Evolutionary conservation across 1,140 invertebrate species (phyloP).

Genomic region (Hesperophylax magnus): DNA sequence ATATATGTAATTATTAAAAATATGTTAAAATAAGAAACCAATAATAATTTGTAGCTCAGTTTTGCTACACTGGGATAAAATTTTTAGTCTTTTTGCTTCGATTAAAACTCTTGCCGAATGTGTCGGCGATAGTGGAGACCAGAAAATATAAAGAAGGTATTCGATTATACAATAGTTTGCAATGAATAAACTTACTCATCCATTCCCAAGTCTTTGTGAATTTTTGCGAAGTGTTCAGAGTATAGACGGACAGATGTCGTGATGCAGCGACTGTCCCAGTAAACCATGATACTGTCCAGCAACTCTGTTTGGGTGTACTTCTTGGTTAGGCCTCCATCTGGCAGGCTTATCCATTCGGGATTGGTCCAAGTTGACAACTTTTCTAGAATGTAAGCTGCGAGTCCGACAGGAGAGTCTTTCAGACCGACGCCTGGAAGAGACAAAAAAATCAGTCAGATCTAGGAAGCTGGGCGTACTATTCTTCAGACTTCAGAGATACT

Average conservation of each 20-base stretch:
- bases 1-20: too few species aligned
- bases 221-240: constrained; percentile 69
- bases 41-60: too few species aligned
- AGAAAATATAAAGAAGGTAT: too few species aligned
- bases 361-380: constrained; percentile 81
- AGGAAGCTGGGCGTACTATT: too few species aligned
- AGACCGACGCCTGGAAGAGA: constrained; percentile 70
- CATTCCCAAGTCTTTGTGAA: constrained; percentile 60
- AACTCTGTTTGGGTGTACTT: constrained; percentile 75
- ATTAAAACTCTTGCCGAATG: too few species aligned
- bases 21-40: too few species aligned
- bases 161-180: neutral
- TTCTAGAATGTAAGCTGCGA: constrained; percentile 82
- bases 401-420: constrained; percentile 75
- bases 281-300: constrained; percentile 84
- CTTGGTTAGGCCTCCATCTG: constrained; percentile 74
- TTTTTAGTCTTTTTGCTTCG: too few species aligned
- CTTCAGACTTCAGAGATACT: too few species aligned
- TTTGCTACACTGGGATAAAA: too few species aligned
- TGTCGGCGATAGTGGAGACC: too few species aligned
- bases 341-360: constrained; percentile 58
- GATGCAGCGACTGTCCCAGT: constrained; percentile 80
- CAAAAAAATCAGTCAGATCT: neutral
- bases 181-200: constrained; percentile 61
- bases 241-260: constrained; percentile 79